Base-by-base conservation (phyloP, 2,113 vertebrate species). In the Perognathus longimembris region DNA sequence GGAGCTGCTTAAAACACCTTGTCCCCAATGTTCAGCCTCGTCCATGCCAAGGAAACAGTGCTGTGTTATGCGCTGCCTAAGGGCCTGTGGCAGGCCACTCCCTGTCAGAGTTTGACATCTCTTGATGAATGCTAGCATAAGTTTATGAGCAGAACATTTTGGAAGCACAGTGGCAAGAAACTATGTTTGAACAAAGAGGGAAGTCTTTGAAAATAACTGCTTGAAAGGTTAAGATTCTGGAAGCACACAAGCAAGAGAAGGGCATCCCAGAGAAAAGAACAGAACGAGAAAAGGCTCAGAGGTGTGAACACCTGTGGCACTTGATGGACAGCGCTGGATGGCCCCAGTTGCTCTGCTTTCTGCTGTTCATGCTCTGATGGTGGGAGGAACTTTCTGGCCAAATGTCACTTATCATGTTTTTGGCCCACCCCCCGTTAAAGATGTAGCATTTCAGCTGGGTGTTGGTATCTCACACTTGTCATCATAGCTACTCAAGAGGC, bases 351-450 rank as follows among this genome's bases (percentile, higher is more conserved):
- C 6, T 5, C 38, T 40, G 26, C 12, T 10, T 79, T 83, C 75
- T 54, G 32, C 22, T 61, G 22, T 30, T 18, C 24, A 66, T 22
- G 22, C 12, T 36, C 32, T 30, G 17, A 83, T 18, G 57, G 59
- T 61, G 45, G 11, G 6, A n/a, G 42, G 6, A 3, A 83, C 61
- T 79, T 95, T 57, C n/a, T 89, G 80, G 67, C 83, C 73, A 96
- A 79, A 84, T 87, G 73, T 28, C 38, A 57, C 21, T 88, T 89
- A 75, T 54, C 57, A 40, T 57, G 59, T 91, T 54, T 71, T 85
- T 80, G 84, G 71, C 81, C 54, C 88, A 45, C 73, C 73, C 73
- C 73, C 50, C 50, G 4, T 54, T 54, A 54, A 54, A 54, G 50
- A 54, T 54, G 50, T 54, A 54, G 50, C 14, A 54, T 54, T 54